Base-by-base conservation (phyloP, 2,113 vertebrate genomes). In the Istiophorus platypterus region DNA sequence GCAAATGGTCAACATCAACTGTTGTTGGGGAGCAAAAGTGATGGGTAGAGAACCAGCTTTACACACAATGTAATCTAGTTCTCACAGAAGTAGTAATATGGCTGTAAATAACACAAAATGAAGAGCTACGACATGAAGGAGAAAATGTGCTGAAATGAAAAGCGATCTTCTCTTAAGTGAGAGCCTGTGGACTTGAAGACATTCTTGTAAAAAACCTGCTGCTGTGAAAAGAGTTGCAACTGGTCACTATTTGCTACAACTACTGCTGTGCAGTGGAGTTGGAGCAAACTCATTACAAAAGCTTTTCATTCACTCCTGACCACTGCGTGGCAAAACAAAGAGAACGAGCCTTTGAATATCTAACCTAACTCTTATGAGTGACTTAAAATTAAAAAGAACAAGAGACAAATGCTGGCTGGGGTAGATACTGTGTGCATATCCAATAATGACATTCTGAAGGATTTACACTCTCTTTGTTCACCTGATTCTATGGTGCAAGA, bases 201-300 rank as follows among this genome's bases (percentile, higher is more conserved):
- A 92, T 92, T 94, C 92, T 94, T 94, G 90, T 95, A 95, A 95
- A 93, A 96, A 94, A 94, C 89, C 73, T 92, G 95, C 89, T 93
- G 90, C 95, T 92, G 94, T 95, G 94, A 95, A 95, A 95, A 95
- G 95, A 91, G 94, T 85, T 89, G 92, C 93, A 92, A 96, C 97
- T 96, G 95, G 95, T 98, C 96, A 97, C 95, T 93, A 95, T 97
- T 34, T 34, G 31, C 6, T 34, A 34, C 31, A 4, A 34, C 31
- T 34, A 34, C 31, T 34, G 93, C 93, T 91, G 94, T 92, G 87
- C 93, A 89, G 95, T 93, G 92, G 93, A 94, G 93, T 96, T 92
- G 74, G 93, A 92, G 93, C 92, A 88, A 92, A 89, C 94, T 96
- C 94, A 95, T 96, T 96, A 96, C 92, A 95, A 94, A 94, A 78